These are phyloP conservation scores for Pygmarrhopalites habei DNA, from an alignment of 1,140 invertebrate species.

Conservation along the genomic window DNA sequence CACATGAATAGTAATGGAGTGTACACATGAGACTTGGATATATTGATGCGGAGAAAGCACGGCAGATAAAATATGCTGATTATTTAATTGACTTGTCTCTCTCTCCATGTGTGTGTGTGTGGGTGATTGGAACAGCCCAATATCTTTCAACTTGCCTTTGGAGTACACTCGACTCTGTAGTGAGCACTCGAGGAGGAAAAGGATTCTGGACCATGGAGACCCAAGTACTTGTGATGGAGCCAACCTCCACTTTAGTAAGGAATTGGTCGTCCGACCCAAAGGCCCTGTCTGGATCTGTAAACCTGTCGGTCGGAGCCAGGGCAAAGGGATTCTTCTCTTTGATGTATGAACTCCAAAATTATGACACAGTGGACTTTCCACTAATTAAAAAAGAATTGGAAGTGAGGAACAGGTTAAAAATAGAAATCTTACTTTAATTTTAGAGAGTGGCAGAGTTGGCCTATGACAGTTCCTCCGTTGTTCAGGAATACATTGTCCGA, in stretches of 20 bases:
- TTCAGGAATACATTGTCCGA: conserved; percentile 77
- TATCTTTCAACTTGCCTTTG: conserved; percentile 69
- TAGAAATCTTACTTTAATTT: not conserved
- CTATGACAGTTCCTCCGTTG: conserved; percentile 60
- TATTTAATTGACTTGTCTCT: not conserved
- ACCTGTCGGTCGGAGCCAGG: conserved; percentile 45
- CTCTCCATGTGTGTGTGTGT: not conserved
- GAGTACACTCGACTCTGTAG: conserved; percentile 76
- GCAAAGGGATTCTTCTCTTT: not conserved
- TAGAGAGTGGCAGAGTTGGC: conserved; percentile 66
- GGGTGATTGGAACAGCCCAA: conserved; percentile 58
- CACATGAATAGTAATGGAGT: not conserved
- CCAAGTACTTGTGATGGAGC: not conserved
- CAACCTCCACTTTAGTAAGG: not conserved
- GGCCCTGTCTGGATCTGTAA: conserved; percentile 72
- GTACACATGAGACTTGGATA: not conserved
- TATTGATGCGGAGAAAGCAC: not conserved
- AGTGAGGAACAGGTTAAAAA: no score
- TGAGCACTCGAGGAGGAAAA: conserved; percentile 55
- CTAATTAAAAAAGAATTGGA: not conserved
- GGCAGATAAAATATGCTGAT: not conserved
- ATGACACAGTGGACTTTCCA: no score
- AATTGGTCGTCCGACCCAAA: conserved; percentile 1
- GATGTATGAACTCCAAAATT: not conserved
- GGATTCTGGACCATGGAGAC: not conserved